These are phyloP conservation scores for Xestia sexstrigata DNA, from an alignment of 2,888 invertebrate genomes.

Conservation along the genomic window DNA sequence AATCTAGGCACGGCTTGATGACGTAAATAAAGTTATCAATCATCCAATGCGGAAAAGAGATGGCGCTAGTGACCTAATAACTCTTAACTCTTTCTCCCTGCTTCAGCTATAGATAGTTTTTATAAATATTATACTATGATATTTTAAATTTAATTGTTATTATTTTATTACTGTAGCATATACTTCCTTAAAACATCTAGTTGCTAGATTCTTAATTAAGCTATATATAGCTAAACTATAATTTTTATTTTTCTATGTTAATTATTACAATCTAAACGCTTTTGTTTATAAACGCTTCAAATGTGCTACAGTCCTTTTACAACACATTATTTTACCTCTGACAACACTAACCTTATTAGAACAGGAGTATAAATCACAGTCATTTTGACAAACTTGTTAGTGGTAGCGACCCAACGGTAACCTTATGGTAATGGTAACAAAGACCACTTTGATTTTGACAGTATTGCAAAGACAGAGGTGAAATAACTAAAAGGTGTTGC, in stretches of 20 bases:
- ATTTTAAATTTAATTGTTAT: slow-evolving; percentile 16
- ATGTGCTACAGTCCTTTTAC: neutral
- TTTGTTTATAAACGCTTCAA: slow-evolving; percentile 23
- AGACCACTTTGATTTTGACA: neutral
- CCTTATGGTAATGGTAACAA: neutral
- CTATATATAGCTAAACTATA: too few relatives aligned
- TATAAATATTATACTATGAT: neutral
- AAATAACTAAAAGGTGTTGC: neutral
- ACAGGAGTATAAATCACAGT: neutral
- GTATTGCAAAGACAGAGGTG: neutral
- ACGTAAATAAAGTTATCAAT: neutral
- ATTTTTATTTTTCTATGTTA: slow-evolving; percentile 21
- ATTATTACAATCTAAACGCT: neutral
- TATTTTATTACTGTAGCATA: slow-evolving; percentile 3
- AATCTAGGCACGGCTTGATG: neutral
- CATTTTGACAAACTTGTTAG: neutral
- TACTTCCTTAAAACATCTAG: slow-evolving; percentile 24
- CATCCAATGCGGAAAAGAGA: slow-evolving; percentile 1
- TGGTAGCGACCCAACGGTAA: neutral
- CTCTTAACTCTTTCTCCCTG: slow-evolving; percentile 9
- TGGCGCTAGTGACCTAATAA: slow-evolving; percentile 1
- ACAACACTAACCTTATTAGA: neutral
- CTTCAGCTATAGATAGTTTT: slow-evolving; percentile 6
- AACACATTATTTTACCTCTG: neutral
- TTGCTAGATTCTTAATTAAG: slow-evolving; percentile 19